Base-by-base conservation (phyloP, 2,888 invertebrate species). In the Ceraclea dissimilis region DNA sequence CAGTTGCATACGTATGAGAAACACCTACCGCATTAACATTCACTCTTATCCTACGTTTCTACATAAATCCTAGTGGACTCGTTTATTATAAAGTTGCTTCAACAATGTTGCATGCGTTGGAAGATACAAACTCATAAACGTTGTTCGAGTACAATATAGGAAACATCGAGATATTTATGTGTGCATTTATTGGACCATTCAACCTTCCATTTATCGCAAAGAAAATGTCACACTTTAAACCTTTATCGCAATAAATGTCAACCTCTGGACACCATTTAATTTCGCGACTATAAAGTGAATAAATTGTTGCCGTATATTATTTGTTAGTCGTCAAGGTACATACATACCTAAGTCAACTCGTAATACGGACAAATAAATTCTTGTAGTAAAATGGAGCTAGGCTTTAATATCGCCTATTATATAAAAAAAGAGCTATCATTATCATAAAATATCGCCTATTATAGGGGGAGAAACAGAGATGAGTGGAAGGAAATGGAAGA, bases 161-260 rank as follows among this genome's bases (percentile, higher is more conserved):
- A 26, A 26, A 26, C 26, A 6, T 26, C 5, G 10, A 26, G 13
- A 39, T 39, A 39, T 39, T 39, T 39, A 39, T 39, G 16, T 39
- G 39, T 13, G 39, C 39, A 16, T 13, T 39, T 39, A 39, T 39
- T 39, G 39, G 39, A 39, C 39, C 39, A 39, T 39, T 39, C 39
- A 39, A 39, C 39, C 39, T 39, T 16, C 39, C 39, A 39, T 39
- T 39, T 39, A 39, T 39, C 39, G 13, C 39, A 39, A 39, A 39
- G 39, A 39, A 26, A 39, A 39, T 39, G 39, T 39, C 39, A 39
- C 39, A 39, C 39, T 39, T n/a, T 39, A 39, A 8, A 39, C 39
- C 39, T 39, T 39, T 39, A 39, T 39, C 39, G 39, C 39, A 39
- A 39, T 39, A 39, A 39, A 39, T 39, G 39, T 39, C 39, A 39